phyloP scores from a whole-genome alignment of 2,888 invertebrate genomes.

The Rosalia funebris region DNA sequence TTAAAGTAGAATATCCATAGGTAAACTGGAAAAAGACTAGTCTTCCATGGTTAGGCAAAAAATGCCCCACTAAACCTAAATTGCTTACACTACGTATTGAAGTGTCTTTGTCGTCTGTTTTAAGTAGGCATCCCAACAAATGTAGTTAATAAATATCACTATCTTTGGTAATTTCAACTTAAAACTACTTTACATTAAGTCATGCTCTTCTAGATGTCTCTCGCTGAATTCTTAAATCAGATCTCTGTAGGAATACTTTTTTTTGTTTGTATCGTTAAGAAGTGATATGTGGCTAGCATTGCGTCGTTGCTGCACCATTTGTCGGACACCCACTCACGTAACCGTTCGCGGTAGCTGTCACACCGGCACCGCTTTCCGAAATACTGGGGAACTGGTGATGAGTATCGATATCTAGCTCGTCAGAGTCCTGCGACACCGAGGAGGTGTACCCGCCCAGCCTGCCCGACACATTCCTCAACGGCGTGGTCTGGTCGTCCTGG shows the following conservation, averaged over 20 bases:
- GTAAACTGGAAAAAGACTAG: constrained; percentile 49
- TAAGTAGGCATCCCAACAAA: constrained; percentile 38
- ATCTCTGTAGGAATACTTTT: constrained; percentile 46
- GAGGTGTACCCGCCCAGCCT: constrained; percentile 45
- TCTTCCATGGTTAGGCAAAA: constrained; percentile 45
- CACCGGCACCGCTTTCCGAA: constrained; percentile 53
- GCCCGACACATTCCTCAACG: constrained; percentile 54
- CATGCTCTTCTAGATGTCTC: constrained; percentile 43
- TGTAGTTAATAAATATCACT: constrained; percentile 52
- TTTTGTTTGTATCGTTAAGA: constrained; percentile 16
- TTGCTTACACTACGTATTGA: constrained; percentile 27
- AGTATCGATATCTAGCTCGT: constrained; percentile 47
- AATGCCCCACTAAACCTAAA: constrained; percentile 43
- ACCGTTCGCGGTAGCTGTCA: constrained; percentile 59
- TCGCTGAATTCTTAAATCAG: constrained; percentile 46
- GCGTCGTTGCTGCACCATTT: constrained; percentile 59
- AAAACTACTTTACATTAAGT: constrained; percentile 51
- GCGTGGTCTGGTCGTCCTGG: constrained; percentile 58
- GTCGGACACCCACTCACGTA: constrained; percentile 59
- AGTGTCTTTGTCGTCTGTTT: constrained; percentile 43
- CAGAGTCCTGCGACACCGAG: constrained; percentile 52
- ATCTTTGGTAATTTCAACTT: constrained; percentile 63
- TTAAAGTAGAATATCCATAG: constrained; percentile 45
- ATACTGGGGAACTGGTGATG: constrained; percentile 58
- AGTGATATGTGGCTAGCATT: constrained; percentile 56